These are phyloP conservation scores for Polypedilum vanderplanki DNA, from an alignment of 1,140 invertebrate genomes.

Conservation along the genomic window DNA sequence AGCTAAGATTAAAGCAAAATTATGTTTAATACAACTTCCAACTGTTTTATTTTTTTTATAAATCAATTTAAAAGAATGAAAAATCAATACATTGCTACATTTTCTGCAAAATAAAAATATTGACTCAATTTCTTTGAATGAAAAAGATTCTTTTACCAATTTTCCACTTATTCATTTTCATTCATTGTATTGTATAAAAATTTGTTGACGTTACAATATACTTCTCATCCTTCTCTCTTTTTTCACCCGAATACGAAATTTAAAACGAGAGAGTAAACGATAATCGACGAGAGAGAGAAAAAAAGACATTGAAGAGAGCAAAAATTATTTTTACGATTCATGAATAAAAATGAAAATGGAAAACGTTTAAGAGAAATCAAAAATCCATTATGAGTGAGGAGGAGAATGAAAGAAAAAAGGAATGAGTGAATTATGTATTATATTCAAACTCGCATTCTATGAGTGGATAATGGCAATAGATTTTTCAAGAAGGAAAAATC, in stretches of 20 bases:
- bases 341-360: background rate
- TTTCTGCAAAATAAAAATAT: too few species aligned
- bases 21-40: too few species aligned
- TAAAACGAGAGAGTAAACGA: background rate
- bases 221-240: background rate
- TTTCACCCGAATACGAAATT: background rate
- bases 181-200: background rate
- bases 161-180: background rate
- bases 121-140: too few species aligned
- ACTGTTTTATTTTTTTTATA: too few species aligned
- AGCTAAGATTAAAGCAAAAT: too few species aligned
- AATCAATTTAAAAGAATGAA: too few species aligned
- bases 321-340: background rate
- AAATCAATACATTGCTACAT: too few species aligned
- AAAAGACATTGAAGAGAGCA: too few species aligned
- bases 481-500: background rate
- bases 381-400: background rate
- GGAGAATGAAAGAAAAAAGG: too few species aligned
- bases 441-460: background rate
- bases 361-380: slow-evolving; percentile 7
- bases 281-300: too few species aligned
- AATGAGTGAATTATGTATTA: background rate
- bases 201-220: background rate
- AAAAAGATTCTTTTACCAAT: background rate
- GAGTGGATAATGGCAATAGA: background rate